phyloP scores from a whole-genome alignment of 2,797 vertebrate species.

The Rhinichthys osculus region DNA sequence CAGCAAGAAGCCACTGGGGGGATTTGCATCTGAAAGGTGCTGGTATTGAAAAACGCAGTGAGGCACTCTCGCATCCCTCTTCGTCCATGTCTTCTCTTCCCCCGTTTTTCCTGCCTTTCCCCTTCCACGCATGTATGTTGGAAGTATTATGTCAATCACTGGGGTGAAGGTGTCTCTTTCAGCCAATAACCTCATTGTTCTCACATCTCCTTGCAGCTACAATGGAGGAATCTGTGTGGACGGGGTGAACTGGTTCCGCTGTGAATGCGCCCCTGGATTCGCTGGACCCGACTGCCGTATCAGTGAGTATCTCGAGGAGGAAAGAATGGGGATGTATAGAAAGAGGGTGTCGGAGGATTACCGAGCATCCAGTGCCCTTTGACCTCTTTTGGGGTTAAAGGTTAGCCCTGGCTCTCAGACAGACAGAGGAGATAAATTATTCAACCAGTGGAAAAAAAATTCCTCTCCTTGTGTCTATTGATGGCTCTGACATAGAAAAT shows the following conservation, averaged over 20 bases:
- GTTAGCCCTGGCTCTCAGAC: constrained; percentile 71
- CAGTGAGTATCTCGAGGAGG: constrained; percentile 84
- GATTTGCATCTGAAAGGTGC: constrained; percentile 81
- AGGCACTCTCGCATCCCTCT: constrained; percentile 61
- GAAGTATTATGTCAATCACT: constrained; percentile 22
- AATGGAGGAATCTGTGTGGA: constrained; percentile 97
- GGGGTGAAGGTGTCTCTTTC: constrained; percentile 1
- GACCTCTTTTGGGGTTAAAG: constrained; percentile 68
- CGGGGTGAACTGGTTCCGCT: constrained; percentile 98
- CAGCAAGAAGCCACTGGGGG: constrained; percentile 70
- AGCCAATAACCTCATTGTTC: background rate
- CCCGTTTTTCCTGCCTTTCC: constrained; percentile 41
- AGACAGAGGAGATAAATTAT: constrained; percentile 76
- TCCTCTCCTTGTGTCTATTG: constrained; percentile 61
- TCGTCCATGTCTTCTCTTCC: constrained; percentile 20
- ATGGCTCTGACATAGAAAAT: constrained; percentile 48
- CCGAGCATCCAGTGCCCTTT: constrained; percentile 61
- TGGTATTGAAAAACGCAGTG: constrained; percentile 80
- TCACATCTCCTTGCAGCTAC: constrained; percentile 79
- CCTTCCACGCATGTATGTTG: constrained; percentile 21
- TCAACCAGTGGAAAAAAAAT: constrained; percentile 75
- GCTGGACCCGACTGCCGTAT: constrained; percentile 97
- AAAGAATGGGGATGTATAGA: constrained; percentile 29
- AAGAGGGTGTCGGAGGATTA: constrained; percentile 50
- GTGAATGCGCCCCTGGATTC: constrained; percentile 94